These are phyloP conservation scores for Morus bassanus DNA, from an alignment of 2,797 vertebrate species.

Conservation along the genomic window DNA sequence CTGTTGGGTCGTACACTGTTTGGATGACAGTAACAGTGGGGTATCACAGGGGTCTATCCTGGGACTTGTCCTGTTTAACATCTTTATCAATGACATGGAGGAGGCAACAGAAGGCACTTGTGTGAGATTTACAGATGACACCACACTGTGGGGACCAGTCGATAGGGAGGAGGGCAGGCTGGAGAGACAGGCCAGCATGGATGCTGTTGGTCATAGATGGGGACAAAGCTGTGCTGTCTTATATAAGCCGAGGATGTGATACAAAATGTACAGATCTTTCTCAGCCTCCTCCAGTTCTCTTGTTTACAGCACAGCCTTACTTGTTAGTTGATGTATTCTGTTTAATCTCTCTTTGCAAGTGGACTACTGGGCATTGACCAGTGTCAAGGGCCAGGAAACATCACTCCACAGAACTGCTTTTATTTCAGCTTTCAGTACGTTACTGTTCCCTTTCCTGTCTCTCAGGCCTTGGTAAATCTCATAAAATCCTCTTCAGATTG, in stretches of 20 bases:
- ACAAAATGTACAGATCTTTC: not conserved
- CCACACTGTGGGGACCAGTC: accelerated
- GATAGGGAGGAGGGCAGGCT: not conserved
- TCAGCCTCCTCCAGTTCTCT: not conserved
- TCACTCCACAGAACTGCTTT: not conserved
- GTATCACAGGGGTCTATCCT: not conserved
- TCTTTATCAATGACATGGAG: not conserved
- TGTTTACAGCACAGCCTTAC: not conserved
- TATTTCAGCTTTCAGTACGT: constrained; percentile 9
- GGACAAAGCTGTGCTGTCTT: not conserved
- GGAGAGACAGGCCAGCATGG: not conserved
- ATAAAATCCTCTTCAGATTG: constrained; percentile 46
- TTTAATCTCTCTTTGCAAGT: constrained; percentile 37
- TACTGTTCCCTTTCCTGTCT: not conserved
- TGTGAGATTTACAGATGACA: not conserved
- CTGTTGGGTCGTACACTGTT: not conserved
- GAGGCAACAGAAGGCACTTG: not conserved
- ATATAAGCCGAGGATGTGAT: not conserved
- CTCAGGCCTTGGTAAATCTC: constrained; percentile 33
- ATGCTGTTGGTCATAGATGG: not conserved
- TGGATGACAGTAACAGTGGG: not conserved
- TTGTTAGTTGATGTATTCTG: not conserved
- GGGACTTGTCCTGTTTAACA: not conserved
- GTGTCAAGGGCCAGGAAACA: constrained; percentile 11
- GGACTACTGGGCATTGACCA: not conserved